Percentiles rank a stretch among this genome's conserved stretches.
These are phyloP conservation scores for Lasioglossum calceatum DNA, from an alignment of 2,888 invertebrate species.

Conservation along the genomic window DNA sequence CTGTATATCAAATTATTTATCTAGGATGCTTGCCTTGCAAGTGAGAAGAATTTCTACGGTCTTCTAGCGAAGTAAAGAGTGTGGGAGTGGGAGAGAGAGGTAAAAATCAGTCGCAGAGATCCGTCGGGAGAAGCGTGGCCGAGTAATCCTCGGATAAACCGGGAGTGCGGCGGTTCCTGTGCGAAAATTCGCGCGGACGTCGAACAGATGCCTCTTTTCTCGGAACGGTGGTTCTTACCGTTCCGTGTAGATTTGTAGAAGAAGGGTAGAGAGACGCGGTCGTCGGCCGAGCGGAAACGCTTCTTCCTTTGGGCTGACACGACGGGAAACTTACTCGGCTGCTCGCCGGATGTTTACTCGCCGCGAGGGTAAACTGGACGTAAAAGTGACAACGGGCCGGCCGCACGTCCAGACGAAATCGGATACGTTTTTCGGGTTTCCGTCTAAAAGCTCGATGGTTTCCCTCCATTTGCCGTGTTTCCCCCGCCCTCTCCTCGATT, in stretches of 20 bases:
- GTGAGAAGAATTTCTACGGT: not conserved
- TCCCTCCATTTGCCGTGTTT: constrained; percentile 53
- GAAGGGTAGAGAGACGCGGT: not conserved
- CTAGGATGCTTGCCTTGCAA: not conserved
- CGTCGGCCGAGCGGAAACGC: constrained; percentile 34
- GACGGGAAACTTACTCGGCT: constrained; percentile 59
- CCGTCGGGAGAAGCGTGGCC: not conserved
- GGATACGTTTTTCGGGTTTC: constrained; percentile 70
- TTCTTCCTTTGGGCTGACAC: constrained; percentile 48
- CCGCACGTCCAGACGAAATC: constrained; percentile 63
- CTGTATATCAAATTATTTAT: too few relatives aligned
- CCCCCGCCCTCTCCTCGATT: not conserved
- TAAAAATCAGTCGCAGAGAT: not conserved
- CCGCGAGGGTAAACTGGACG: constrained; percentile 54
- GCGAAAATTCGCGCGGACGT: constrained; percentile 38
- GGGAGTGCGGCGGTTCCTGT: constrained; percentile 8
- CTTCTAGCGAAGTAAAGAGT: not conserved
- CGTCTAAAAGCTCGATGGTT: constrained; percentile 65
- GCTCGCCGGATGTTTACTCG: constrained; percentile 64
- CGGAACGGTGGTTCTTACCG: constrained; percentile 7
- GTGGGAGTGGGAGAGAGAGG: not conserved
- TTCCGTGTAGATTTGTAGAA: not conserved
- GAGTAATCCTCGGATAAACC: not conserved
- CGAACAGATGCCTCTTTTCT: constrained; percentile 34
- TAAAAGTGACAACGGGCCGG: constrained; percentile 54